These are phyloP conservation scores for Pelecanoides urinatrix DNA, from an alignment of 2,113 vertebrate genomes.

Conservation along the genomic window DNA sequence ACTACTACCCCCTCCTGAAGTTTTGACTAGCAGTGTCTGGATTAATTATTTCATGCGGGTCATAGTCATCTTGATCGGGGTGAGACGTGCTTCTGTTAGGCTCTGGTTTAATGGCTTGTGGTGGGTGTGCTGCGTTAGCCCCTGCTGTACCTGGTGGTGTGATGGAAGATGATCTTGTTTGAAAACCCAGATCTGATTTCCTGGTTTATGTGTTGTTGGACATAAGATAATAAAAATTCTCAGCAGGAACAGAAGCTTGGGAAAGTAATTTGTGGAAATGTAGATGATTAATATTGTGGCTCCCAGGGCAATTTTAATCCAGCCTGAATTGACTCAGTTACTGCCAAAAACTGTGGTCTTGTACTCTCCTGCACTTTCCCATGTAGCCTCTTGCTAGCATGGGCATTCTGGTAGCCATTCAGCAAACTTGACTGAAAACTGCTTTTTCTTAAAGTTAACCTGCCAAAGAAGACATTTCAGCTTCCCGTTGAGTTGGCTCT, in stretches of 20 bases:
- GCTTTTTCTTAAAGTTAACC: not conserved
- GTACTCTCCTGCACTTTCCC: not conserved
- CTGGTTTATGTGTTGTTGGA: not conserved
- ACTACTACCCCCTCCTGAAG: not conserved
- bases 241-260: not conserved
- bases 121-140: not conserved
- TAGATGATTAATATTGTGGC: not conserved
- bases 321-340: not conserved
- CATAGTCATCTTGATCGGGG: not conserved
- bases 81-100: not conserved
- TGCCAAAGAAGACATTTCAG: not conserved
- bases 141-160: not conserved
- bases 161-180: not conserved
- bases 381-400: not conserved
- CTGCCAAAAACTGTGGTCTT: not conserved
- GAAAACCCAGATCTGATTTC: not conserved
- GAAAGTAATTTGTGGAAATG: not conserved
- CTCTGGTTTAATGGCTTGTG: not conserved
- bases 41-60: not conserved
- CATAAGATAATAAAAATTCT: not conserved
- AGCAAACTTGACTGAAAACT: not conserved
- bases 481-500: not conserved
- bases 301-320: not conserved
- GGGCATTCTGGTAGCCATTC: not conserved
- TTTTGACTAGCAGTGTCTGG: not conserved